phyloP scores from a whole-genome alignment of 2,797 vertebrate genomes.

The Hoplostethus atlanticus region DNA sequence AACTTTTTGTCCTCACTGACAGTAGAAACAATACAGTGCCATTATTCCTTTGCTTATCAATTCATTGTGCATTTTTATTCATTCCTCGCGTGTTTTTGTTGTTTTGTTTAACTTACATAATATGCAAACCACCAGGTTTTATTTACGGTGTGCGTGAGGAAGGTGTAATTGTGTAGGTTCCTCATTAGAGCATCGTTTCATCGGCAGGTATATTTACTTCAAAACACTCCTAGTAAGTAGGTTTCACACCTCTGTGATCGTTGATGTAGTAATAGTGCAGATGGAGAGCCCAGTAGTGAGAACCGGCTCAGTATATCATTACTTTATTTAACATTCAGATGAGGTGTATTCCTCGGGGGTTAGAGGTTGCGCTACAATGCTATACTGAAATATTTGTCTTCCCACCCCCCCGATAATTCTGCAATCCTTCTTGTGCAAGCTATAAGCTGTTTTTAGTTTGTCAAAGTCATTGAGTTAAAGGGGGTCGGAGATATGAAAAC shows the following conservation, averaged over 20 bases:
- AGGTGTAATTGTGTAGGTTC: slow-evolving; percentile 48
- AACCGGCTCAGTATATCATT: background rate
- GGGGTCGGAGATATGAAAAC: slow-evolving; percentile 61
- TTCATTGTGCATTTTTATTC: slow-evolving; percentile 45
- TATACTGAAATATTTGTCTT: slow-evolving; percentile 32
- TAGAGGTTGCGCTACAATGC: slow-evolving; percentile 14
- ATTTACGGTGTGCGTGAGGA: slow-evolving; percentile 42
- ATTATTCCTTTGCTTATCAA: slow-evolving; percentile 44
- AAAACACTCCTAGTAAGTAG: slow-evolving; percentile 14
- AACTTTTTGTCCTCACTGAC: slow-evolving; percentile 63
- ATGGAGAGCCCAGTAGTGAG: background rate
- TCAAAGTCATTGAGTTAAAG: slow-evolving; percentile 70
- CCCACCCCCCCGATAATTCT: slow-evolving; percentile 3
- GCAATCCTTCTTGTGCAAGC: slow-evolving; percentile 2
- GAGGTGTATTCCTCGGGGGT: background rate
- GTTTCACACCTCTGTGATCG: slow-evolving; percentile 15
- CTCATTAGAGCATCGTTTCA: slow-evolving; percentile 57
- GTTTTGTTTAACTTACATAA: slow-evolving; percentile 57
- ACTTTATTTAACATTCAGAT: slow-evolving; percentile 5
- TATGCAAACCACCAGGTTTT: slow-evolving; percentile 60
- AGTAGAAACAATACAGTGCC: slow-evolving; percentile 19
- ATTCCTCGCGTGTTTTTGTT: slow-evolving; percentile 45
- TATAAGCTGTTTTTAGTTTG: slow-evolving; percentile 47
- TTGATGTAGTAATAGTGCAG: background rate
- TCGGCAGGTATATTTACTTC: slow-evolving; percentile 30